Evolutionary conservation across 2,888 invertebrate genomes (phyloP), one percentile per base, ranked within the genome.

Genomic region (Nipponacmea schrenckii): DNA sequence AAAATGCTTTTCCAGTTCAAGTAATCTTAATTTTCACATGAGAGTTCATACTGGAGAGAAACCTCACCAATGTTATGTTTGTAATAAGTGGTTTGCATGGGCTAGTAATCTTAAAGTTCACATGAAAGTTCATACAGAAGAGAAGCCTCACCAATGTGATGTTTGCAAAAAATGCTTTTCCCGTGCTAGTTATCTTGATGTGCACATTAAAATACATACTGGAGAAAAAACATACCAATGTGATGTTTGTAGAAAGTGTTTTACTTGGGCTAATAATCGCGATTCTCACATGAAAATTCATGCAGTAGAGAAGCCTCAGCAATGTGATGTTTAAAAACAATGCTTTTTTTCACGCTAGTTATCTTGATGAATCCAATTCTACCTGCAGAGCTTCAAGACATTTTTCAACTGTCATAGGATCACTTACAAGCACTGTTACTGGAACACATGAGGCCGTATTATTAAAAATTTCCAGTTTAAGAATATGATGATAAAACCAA

Each of bases 131-230:
- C 46, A 46, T 46, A 46, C 46, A 46, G 14, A 46, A 46, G 46
- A 46, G 46, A 50, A 50, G n/a, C 50, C 50, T 50, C n/a, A 50
- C 14, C 15, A 50, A 50, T 50, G 50, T 50, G 50, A 50, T 50
- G 50, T 50, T 14, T 50, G 50, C n/a, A n/a, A n/a, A n/a, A 50
- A 50, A 50, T 50, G 17, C 15, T 50, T 50, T n/a, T n/a, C 50
- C 15, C 17, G n/a, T 15, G n/a, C 15, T 50, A n/a, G 50, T n/a
- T n/a, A 15, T 50, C n/a, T 50, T 50, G 17, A 50, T 15, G 15
- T n/a, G 5, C 50, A 50, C 50, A 50, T 46, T 12, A 46, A 17
- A 46, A 46, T 17, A n/a, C n/a, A n/a, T n/a, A n/a, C n/a, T n/a
- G n/a, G n/a, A 50, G 50, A 50, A 14, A 50, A 50, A 50, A 10